phyloP scores from a whole-genome alignment of 1,140 invertebrate genomes.

The Euura saliciscinereae region DNA sequence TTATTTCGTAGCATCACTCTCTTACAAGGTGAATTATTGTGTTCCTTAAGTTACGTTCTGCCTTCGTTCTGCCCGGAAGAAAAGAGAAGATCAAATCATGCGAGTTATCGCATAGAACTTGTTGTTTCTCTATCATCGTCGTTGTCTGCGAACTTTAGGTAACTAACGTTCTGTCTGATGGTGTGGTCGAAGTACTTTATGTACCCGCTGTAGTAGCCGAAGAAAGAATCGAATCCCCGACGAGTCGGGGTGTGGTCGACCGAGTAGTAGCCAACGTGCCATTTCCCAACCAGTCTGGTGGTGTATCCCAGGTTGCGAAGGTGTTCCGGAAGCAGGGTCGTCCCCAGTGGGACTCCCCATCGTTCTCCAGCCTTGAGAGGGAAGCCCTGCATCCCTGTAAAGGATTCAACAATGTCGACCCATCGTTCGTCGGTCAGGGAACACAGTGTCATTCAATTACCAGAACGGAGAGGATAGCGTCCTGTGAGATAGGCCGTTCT shows the following conservation, averaged over 20 bases:
- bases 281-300: conserved; percentile 55
- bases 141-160: too few species aligned
- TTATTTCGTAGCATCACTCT: too few species aligned
- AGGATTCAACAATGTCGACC: too few species aligned
- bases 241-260: conserved; percentile 61
- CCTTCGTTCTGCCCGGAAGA: too few species aligned
- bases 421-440: too few species aligned
- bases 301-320: conserved; percentile 50
- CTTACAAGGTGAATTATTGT: too few species aligned
- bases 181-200: conserved; percentile 64
- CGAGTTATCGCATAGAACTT: too few species aligned
- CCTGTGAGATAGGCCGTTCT: conserved; percentile 69
- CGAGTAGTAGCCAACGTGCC: conserved; percentile 53
- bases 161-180: conserved; percentile 44
- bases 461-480: conserved; percentile 66
- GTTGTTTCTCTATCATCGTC: too few species aligned
- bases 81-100: too few species aligned
- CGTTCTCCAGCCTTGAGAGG: conserved; percentile 63
- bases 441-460: conserved; percentile 39
- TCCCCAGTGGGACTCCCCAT: conserved; percentile 63
- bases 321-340: conserved; percentile 64
- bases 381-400: conserved; percentile 65
- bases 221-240: conserved; percentile 69
- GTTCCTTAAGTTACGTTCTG: too few species aligned
- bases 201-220: conserved; percentile 70